These are phyloP conservation scores for Apocheima hispidaria DNA, from an alignment of 2,888 invertebrate genomes.

Conservation along the genomic window DNA sequence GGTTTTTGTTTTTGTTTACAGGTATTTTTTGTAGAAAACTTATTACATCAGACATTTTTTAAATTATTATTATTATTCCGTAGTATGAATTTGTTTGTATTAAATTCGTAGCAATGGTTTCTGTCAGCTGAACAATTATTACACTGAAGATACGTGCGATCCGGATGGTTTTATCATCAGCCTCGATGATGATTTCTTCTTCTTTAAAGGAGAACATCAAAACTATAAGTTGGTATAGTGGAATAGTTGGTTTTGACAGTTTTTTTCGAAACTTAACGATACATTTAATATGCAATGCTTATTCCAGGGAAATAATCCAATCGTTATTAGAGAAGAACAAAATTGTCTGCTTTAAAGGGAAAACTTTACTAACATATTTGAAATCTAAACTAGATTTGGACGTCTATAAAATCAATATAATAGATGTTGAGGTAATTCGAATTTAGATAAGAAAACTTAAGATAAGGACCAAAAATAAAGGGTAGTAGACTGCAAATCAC, in stretches of 20 bases:
- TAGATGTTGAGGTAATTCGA: constrained; percentile 70
- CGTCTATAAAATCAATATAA: constrained; percentile 50
- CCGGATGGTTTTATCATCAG: constrained; percentile 66
- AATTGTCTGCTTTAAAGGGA: constrained; percentile 74
- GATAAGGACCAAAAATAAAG: too few species aligned
- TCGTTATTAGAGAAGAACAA: constrained; percentile 54
- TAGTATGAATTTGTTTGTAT: neutral
- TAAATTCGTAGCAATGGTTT: constrained; percentile 68
- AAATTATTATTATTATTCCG: too few species aligned
- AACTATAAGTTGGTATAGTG: constrained; percentile 48
- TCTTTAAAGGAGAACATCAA: constrained; percentile 49
- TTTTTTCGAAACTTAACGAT: neutral
- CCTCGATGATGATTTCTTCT: constrained; percentile 58
- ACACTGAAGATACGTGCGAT: constrained; percentile 62
- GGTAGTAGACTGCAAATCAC: too few species aligned
- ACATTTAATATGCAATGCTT: neutral
- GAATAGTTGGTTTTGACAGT: neutral
- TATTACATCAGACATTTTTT: too few species aligned
- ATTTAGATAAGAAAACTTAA: neutral
- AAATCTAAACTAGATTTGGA: constrained; percentile 55
- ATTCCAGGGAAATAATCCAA: constrained; percentile 55
- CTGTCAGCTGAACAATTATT: constrained; percentile 68
- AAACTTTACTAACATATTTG: constrained; percentile 66
- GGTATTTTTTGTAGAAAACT: too few species aligned
- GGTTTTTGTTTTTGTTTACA: constrained; percentile 57